A percentile compares a stretch with the other conserved stretches of the same genome.
These are phyloP conservation scores for Melipona quadrifasciata DNA, from an alignment of 1,140 invertebrate genomes.

Conservation along the genomic window DNA sequence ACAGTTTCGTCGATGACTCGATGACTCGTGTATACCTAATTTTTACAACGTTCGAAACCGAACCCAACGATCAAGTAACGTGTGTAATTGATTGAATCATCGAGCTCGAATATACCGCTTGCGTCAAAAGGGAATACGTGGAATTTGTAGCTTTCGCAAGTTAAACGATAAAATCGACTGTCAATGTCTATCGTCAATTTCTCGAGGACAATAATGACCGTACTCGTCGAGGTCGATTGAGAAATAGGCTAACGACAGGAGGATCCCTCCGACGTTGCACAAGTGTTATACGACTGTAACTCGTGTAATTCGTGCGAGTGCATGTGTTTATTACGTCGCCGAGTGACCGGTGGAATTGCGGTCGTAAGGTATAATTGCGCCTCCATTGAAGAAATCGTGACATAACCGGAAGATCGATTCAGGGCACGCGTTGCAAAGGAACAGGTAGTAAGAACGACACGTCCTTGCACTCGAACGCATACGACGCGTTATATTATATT, in stretches of 20 bases:
- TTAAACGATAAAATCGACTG: not conserved
- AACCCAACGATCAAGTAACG: not conserved
- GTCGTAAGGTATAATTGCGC: conserved; percentile 45
- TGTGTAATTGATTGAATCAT: too few species aligned
- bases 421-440: conserved; percentile 25
- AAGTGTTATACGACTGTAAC: conserved; percentile 28
- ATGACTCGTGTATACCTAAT: not conserved
- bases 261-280: not conserved
- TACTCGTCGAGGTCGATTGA: not conserved
- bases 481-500: not conserved
- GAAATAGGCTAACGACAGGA: not conserved
- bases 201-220: not conserved
- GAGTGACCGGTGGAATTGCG: conserved; percentile 30
- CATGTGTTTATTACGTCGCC: conserved; percentile 35
- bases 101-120: too few species aligned
- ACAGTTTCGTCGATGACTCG: not conserved
- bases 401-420: conserved; percentile 56
- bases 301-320: conserved; percentile 14
- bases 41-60: not conserved
- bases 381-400: conserved; percentile 57
- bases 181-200: not conserved
- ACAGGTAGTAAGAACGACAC: conserved; percentile 11
- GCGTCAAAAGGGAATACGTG: too few species aligned
- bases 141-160: not conserved
- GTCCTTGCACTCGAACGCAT: conserved; percentile 30